Evolutionary conservation across 2,888 invertebrate genomes (phyloP).

Genomic region (Harpalus rufipes): DNA sequence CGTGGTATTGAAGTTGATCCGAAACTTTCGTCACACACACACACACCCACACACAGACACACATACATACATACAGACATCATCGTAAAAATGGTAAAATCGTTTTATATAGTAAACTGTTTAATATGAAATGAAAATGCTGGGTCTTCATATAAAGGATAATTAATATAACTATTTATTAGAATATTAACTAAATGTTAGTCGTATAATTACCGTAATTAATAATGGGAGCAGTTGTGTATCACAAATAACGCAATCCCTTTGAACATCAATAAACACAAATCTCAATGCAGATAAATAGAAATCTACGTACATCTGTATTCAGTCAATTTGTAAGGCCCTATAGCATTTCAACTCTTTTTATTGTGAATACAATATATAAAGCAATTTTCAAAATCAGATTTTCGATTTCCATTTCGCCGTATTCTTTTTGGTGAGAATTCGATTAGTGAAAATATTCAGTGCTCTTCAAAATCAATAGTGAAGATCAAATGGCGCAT

Average conservation of each 20-base stretch:
- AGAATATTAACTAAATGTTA: no score
- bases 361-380: background rate
- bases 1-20: no score
- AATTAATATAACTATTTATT: no score
- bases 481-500: constrained; percentile 59
- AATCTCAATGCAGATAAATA: background rate
- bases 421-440: constrained; percentile 7
- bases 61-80: no score
- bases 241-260: background rate
- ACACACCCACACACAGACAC: no score
- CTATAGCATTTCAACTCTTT: background rate
- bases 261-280: background rate
- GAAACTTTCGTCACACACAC: no score
- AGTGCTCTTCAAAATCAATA: constrained; percentile 52
- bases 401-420: background rate
- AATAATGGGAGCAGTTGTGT: no score
- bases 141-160: no score
- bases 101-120: no score
- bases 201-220: no score
- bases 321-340: background rate
- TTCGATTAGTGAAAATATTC: constrained; percentile 32
- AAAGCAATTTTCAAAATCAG: constrained; percentile 7
- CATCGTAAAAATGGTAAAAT: no score
- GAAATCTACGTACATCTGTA: background rate
- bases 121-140: no score